Evolutionary conservation across 2,888 invertebrate species (phyloP).

Genomic region (Plagodis dolabraria): DNA sequence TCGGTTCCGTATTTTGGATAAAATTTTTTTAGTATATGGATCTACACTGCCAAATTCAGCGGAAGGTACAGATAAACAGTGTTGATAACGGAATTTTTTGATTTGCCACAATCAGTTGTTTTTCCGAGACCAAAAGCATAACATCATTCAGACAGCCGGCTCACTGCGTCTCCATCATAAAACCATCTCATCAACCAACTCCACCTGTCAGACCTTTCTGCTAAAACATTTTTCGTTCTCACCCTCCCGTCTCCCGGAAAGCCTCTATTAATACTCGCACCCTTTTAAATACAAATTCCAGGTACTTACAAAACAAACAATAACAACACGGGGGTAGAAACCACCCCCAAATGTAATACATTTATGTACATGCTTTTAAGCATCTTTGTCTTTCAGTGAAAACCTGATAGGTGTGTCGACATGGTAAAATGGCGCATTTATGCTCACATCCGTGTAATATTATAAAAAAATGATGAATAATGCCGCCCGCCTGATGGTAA

Average conservation of each 20-base stretch:
- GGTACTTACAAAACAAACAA: constrained; percentile 25
- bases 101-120: too few relatives aligned
- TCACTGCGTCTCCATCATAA: too few relatives aligned
- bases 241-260: constrained; percentile 8
- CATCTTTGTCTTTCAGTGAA: constrained; percentile 29
- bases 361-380: constrained; percentile 36
- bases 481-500: too few relatives aligned
- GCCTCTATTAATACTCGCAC: constrained; percentile 25
- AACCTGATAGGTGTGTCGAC: constrained; percentile 20
- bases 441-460: too few relatives aligned
- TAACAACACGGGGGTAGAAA: constrained; percentile 12
- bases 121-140: too few relatives aligned
- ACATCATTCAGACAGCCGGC: too few relatives aligned
- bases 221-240: constrained; percentile 1
- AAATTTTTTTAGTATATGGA: too few relatives aligned
- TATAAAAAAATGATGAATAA: too few relatives aligned
- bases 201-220: neutral
- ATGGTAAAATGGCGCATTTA: constrained; percentile 37
- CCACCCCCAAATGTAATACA: constrained; percentile 38
- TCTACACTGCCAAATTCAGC: too few relatives aligned
- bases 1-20: too few relatives aligned
- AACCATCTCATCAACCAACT: neutral
- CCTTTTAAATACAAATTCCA: constrained; percentile 24
- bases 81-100: too few relatives aligned
- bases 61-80: too few relatives aligned